These are phyloP conservation scores for Drepana arcuata DNA, from an alignment of 1,140 invertebrate species.

Conservation along the genomic window DNA sequence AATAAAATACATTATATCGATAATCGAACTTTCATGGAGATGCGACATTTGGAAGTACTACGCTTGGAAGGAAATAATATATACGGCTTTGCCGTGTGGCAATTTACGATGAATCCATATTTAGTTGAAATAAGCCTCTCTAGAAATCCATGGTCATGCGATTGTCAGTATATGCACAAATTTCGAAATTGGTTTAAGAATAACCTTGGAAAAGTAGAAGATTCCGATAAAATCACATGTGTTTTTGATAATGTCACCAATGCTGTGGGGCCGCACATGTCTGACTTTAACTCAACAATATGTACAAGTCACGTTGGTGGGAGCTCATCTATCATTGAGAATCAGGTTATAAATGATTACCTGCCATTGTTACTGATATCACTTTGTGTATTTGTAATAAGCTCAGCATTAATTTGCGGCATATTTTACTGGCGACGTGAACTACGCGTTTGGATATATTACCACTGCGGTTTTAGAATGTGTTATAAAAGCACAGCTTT, in stretches of 20 bases:
- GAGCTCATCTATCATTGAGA: constrained; percentile 79
- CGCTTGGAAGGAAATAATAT: constrained; percentile 89
- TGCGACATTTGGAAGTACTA: constrained; percentile 87
- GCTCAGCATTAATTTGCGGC: constrained; percentile 80
- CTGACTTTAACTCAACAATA: constrained; percentile 79
- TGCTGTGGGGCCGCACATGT: constrained; percentile 73
- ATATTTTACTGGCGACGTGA: constrained; percentile 87
- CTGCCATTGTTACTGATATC: constrained; percentile 83
- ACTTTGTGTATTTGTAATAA: constrained; percentile 80
- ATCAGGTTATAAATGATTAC: constrained; percentile 84
- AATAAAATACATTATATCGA: constrained; percentile 89
- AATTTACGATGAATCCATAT: constrained; percentile 82
- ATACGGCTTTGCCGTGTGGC: constrained; percentile 83
- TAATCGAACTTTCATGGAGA: constrained; percentile 86
- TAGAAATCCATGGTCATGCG: constrained; percentile 92
- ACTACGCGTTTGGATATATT: constrained; percentile 89
- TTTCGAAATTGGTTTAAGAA: constrained; percentile 83
- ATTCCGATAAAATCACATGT: constrained; percentile 79
- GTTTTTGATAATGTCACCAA: constrained; percentile 78
- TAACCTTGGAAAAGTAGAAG: constrained; percentile 82
- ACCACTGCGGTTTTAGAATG: constrained; percentile 86
- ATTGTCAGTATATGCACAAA: constrained; percentile 85
- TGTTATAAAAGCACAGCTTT: constrained; percentile 86
- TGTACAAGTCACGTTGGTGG: constrained; percentile 78
- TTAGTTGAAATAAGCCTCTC: constrained; percentile 84